phyloP scores from a whole-genome alignment of 2,888 invertebrate genomes.

The Linyphia triangularis region DNA sequence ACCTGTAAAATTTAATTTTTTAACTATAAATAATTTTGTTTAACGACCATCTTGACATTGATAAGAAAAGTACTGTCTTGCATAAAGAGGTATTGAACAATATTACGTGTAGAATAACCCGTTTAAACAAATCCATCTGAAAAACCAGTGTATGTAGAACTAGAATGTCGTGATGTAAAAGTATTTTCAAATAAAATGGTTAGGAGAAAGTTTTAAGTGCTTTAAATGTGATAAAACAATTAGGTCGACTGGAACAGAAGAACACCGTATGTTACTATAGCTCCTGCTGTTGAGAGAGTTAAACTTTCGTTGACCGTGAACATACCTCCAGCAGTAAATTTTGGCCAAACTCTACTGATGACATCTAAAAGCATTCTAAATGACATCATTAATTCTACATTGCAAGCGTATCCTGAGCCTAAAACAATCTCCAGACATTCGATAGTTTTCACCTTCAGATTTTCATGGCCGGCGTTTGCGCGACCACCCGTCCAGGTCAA shows the following conservation, averaged over 20 bases:
- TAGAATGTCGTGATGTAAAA: too few species aligned
- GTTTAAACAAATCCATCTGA: too few species aligned
- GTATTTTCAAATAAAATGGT: too few species aligned
- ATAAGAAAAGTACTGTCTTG: too few species aligned
- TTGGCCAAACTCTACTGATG: background rate
- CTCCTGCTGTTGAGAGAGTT: conserved; percentile 39
- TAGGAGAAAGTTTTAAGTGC: too few species aligned
- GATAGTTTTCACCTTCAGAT: conserved; percentile 11
- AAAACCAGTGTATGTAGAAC: too few species aligned
- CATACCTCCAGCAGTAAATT: conserved; percentile 45
- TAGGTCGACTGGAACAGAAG: conserved; percentile 34
- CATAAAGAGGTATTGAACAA: too few species aligned
- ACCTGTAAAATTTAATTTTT: too few species aligned
- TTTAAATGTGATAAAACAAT: too few species aligned
- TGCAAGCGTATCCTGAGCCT: background rate
- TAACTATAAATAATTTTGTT: too few species aligned
- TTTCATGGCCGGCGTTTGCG: background rate
- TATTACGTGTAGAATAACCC: too few species aligned
- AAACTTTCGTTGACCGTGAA: conserved; percentile 21
- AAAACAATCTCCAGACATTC: conserved; percentile 13
- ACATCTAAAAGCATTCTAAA: conserved; percentile 8
- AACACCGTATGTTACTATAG: conserved; percentile 48
- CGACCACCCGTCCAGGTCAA: background rate
- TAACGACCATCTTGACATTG: too few species aligned
- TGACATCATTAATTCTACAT: background rate